Evolutionary conservation across 2,888 invertebrate species (phyloP).

Genomic region (Stegana nigrithorax): DNA sequence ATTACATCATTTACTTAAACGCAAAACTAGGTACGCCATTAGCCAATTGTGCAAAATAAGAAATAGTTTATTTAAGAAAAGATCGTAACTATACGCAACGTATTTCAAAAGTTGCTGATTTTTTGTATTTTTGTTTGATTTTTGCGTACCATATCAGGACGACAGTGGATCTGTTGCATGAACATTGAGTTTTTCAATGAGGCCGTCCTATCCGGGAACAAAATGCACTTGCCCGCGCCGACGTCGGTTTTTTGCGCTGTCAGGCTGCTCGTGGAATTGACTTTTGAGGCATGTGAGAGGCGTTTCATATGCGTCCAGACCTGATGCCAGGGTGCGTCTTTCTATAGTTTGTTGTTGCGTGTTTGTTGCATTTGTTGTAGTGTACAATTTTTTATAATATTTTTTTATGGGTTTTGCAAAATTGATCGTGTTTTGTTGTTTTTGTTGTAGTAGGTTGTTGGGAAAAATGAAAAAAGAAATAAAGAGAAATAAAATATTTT

Average conservation of each 20-base stretch:
- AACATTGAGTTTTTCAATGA: conserved; percentile 58
- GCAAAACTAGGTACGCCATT: conserved; percentile 28
- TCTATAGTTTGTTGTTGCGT: conserved; percentile 39
- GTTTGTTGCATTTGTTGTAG: background rate
- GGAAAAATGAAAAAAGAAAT: too few species aligned
- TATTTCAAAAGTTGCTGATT: too few species aligned
- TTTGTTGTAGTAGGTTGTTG: conserved; percentile 23
- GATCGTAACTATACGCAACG: too few species aligned
- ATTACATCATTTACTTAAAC: too few species aligned
- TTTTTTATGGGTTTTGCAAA: too few species aligned
- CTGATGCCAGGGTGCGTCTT: conserved; percentile 67
- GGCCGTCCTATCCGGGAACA: conserved; percentile 59
- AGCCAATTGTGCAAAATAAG: conserved; percentile 53
- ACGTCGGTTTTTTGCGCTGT: conserved; percentile 63
- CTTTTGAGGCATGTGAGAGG: conserved; percentile 66
- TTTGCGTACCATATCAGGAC: conserved; percentile 64
- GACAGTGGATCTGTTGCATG: conserved; percentile 59
- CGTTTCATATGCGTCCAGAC: conserved; percentile 68
- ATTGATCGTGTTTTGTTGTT: too few species aligned
- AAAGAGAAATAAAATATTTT: conserved; percentile 41
- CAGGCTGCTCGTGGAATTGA: conserved; percentile 64
- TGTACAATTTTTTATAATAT: too few species aligned
- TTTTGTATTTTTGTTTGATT: background rate
- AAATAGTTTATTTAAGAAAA: conserved; percentile 16
- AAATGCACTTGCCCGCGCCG: conserved; percentile 55